A percentile compares a stretch with the other conserved stretches of the same genome.
These are phyloP conservation scores for Drosophila ironensis DNA, from an alignment of 1,140 invertebrate species.

Conservation along the genomic window DNA sequence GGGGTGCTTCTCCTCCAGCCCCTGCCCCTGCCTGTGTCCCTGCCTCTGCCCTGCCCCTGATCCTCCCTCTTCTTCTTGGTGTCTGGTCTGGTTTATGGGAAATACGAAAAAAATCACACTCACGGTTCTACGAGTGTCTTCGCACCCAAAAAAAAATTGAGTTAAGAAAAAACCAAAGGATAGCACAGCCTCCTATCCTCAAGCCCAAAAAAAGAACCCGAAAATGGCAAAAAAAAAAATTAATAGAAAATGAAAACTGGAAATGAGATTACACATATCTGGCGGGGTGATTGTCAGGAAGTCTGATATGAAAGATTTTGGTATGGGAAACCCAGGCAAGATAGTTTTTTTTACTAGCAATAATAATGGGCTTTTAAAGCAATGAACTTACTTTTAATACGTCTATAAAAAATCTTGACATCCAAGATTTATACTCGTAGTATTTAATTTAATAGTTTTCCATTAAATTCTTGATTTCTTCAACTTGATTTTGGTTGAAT, in stretches of 20 bases:
- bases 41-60: background rate
- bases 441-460: no score
- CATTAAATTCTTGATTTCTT: no score
- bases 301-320: background rate
- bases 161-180: constrained; percentile 16
- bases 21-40: background rate
- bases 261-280: constrained; percentile 34
- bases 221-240: constrained; percentile 16
- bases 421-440: no score
- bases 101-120: constrained; percentile 37
- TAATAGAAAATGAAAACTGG: constrained; percentile 33
- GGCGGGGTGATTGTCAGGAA: background rate
- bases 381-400: no score
- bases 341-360: background rate
- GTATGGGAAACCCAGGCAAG: background rate
- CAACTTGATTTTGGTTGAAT: no score
- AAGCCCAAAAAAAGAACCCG: constrained; percentile 9
- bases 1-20: constrained; percentile 14
- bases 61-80: background rate
- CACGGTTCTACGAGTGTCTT: constrained; percentile 17
- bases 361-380: no score
- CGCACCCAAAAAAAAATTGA: background rate
- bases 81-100: constrained; percentile 38
- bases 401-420: no score
- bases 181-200: constrained; percentile 7